Base-by-base conservation (phyloP, 2,113 vertebrate species). In the Saccopteryx bilineata region DNA sequence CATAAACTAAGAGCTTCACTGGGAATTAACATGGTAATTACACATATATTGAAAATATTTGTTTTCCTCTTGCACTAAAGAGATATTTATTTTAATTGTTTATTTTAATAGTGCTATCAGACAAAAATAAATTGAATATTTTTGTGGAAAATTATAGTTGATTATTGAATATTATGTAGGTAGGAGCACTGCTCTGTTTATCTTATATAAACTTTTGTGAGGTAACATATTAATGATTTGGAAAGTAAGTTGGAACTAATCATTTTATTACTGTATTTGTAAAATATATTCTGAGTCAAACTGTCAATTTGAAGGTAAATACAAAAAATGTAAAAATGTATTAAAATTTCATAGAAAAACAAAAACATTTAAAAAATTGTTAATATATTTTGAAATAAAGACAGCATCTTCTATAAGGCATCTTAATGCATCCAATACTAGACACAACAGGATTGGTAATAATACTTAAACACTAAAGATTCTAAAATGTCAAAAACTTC, bases 1-100 rank as follows among this genome's bases (percentile, higher is more conserved):
- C 8, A 56, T 4, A 78, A 60, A 82, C 19, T 48, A 92, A 8
- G 0, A 26, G 1, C 3, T 95, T 94, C 56, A 56, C 0, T 69
- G 0, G 12, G 66, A 33, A 88, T 78, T 83, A 94, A 26, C 7
- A 21, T 39, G 5, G 2, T 28, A 96, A 19, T 48, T 68, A 94
- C 0, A 15, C 11, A 86, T 2, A 54, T 71, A 96, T 90, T 79
- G 10, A n/a, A 80, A 84, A 39, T 81, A 90, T 6, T 21, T 90
- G 3, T 48, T 76, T 89, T 6, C 2, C 79, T 5, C 24, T 93
- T 82, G n/a, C 0, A 19, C 50, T 85, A 58, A 75, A 50, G 50
- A 72, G 50, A 33, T 26, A 83, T 56, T 69, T 76, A 84, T 48
- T 87, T 83, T 68, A 63, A 74, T 75, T 92, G 13, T 71, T 94